Evolutionary conservation across 2,888 invertebrate genomes (phyloP), one percentile per base, ranked within the genome.

Genomic region (Yponomeuta malinellus): DNA sequence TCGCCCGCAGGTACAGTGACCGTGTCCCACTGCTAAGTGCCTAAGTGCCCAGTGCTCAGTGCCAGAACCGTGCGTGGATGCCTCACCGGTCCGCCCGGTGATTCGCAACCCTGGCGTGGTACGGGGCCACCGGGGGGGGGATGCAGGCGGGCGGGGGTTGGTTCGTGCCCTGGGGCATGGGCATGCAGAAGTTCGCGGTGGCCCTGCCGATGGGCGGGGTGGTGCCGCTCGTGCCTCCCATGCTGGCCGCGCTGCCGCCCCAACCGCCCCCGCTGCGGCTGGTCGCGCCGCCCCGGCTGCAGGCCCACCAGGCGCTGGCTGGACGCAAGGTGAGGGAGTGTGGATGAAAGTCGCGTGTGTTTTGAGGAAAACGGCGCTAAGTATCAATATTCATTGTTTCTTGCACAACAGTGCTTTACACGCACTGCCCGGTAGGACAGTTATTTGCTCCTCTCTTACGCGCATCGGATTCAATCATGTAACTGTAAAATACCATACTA

Each of bases 101-200:
- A 72, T 71, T 43, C 48, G 29, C 48, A 69, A 71, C 70, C 59
- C 72, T 92, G 91, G 92, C 91, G 89, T 92, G 92, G 92, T 91
- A 90, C 91, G 89, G 91, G 79, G 81, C 82, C 77, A 83, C 84
- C 68, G 86, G 85, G 78, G 90, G 89, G 79, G 89, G 87, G 79
- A 90, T 89, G 88, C 89, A 89, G 87, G 89, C 88, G 77, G 90
- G 89, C 74, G 90, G 89, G 69, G 90, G 91, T 82, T 90, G 90
- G 82, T 83, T 90, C 78, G 87, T 90, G 74, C 90, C 90, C 81
- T 90, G 90, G 78, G 89, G 78, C 70, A 70, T 72, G 72, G 90
- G 91, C 75, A 75, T 92, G 84, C 90, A 91, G 76, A 91, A 92
- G 82, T 92, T 91, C 77, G 91, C 91, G 71, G 91, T 92, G 74